A percentile compares a stretch with the other conserved stretches of the same genome.
phyloP scores from a whole-genome alignment of 2,888 invertebrate genomes.

The Gandaritis pyraliata region DNA sequence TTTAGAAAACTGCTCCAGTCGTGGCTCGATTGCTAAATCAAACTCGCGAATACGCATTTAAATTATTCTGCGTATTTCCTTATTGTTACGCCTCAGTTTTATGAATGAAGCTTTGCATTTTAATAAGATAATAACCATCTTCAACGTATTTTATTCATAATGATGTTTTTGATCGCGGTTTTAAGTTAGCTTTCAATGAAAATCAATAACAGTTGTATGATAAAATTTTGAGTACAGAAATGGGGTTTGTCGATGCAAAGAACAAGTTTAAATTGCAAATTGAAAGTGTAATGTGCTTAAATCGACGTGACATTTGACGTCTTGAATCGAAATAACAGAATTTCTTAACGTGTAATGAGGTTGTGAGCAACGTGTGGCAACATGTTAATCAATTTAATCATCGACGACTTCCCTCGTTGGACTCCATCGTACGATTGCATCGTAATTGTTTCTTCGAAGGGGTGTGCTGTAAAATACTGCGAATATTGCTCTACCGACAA shows the following conservation, averaged over 20 bases:
- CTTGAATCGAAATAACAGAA: conserved; percentile 36
- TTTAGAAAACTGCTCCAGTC: conserved; percentile 70
- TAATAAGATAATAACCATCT: conserved; percentile 46
- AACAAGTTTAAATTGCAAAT: conserved; percentile 17
- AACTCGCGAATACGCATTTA: conserved; percentile 74
- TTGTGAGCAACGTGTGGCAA: conserved; percentile 48
- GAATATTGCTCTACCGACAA: conserved; percentile 13
- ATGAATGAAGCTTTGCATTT: conserved; percentile 77
- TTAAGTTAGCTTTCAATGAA: conserved; percentile 10
- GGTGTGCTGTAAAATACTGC: conserved; percentile 36
- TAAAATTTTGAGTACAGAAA: conserved; percentile 5
- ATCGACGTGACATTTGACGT: conserved; percentile 36
- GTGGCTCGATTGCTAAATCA: conserved; percentile 69
- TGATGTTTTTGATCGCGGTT: conserved; percentile 1
- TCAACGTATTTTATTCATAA: conserved; percentile 18
- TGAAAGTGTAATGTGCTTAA: conserved; percentile 22
- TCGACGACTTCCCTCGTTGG: conserved; percentile 46
- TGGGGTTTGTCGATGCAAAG: conserved; percentile 1
- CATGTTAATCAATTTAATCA: conserved; percentile 55
- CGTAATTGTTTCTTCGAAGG: conserved; percentile 55
- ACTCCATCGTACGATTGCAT: conserved; percentile 49
- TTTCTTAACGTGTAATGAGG: conserved; percentile 47
- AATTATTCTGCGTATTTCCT: conserved; percentile 80
- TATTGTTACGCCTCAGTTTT: conserved; percentile 69
- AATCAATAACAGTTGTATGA: conserved; percentile 13